Evolutionary conservation across 2,113 vertebrate genomes (phyloP), one percentile per base, ranked within the genome.

Genomic region (Phalacrocorax pelagicus): DNA sequence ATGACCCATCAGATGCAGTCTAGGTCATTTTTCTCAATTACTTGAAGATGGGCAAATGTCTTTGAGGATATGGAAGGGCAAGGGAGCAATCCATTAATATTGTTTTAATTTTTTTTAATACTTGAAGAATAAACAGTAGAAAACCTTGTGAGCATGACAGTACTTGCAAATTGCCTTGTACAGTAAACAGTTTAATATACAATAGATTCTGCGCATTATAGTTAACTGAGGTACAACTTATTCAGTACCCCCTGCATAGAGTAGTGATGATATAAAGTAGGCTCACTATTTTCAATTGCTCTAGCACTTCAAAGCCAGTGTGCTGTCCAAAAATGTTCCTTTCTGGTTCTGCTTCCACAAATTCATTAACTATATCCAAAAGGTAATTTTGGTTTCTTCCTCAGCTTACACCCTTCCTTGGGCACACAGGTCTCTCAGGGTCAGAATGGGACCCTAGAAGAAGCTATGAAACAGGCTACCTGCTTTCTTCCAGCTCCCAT

Each of bases 1-100:
- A 97, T 95, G 93, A 96, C 96, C 71, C 69, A 93, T 96, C 92
- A 74, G 88, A 97, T 91, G 65, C 88, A 87, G 44, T 90, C 87
- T 57, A 32, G 40, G 46, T 46, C 36, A 0, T 63, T 96, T 94
- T 89, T 81, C 58, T 81, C 21, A 11, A 62, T 97, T 87, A 38
- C 74, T 92, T 78, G 46, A 85, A 82, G 81, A 95, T 66, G 51
- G 88, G 58, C 80, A 91, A 94, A 95, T 92, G 89, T 73, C 84
- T 92, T 85, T 62, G 78, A 91, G 89, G 58, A 58, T 58, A 54
- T 44, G 49, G 73, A 80, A 92, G 82, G 80, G 81, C 79, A 79
- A 80, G 94, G 95, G 96, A 96, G 81, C 94, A 94, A 91, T 94
- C 80, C 58, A 90, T 89, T 89, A 92, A 82, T 92, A 93, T 79